These are phyloP conservation scores for Tinea semifulvella DNA, from an alignment of 2,888 invertebrate species.

Conservation along the genomic window DNA sequence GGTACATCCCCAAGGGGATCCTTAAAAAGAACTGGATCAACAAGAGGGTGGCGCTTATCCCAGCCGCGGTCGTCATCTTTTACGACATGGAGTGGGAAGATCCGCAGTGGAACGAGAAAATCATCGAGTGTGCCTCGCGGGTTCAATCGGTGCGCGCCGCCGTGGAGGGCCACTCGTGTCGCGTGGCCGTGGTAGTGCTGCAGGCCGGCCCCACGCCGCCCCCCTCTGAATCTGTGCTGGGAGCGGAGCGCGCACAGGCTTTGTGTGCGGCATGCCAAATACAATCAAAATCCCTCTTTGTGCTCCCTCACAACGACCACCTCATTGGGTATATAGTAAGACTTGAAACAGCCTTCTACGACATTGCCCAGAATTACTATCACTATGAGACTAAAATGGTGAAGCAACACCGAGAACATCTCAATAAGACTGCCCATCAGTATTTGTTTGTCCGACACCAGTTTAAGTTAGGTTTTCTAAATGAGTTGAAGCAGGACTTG, in stretches of 20 bases:
- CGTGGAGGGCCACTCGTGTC: slow-evolving; percentile 75
- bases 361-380: slow-evolving; percentile 92
- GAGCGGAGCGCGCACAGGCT: slow-evolving; percentile 90
- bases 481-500: slow-evolving; percentile 91
- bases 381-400: slow-evolving; percentile 87
- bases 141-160: slow-evolving; percentile 84
- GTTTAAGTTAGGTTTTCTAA: slow-evolving; percentile 95
- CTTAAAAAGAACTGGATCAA: slow-evolving; percentile 94
- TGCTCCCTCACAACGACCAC: slow-evolving; percentile 91
- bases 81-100: slow-evolving; percentile 99
- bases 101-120: slow-evolving; percentile 91
- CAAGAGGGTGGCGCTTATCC: slow-evolving; percentile 89
- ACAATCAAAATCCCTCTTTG: slow-evolving; percentile 90
- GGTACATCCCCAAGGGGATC: slow-evolving; percentile 95
- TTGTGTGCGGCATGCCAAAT: slow-evolving; percentile 93
- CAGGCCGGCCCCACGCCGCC: slow-evolving; percentile 84
- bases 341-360: slow-evolving; percentile 92
- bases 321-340: slow-evolving; percentile 78
- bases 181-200: slow-evolving; percentile 88
- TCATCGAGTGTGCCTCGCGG: slow-evolving; percentile 90
- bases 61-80: slow-evolving; percentile 93
- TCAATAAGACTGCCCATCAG: slow-evolving; percentile 91
- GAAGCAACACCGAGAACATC: slow-evolving; percentile 88
- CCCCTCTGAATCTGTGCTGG: slow-evolving; percentile 82
- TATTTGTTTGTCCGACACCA: slow-evolving; percentile 94